Base-by-base conservation (phyloP, 2,113 vertebrate species). In the Callipepla squamata region DNA sequence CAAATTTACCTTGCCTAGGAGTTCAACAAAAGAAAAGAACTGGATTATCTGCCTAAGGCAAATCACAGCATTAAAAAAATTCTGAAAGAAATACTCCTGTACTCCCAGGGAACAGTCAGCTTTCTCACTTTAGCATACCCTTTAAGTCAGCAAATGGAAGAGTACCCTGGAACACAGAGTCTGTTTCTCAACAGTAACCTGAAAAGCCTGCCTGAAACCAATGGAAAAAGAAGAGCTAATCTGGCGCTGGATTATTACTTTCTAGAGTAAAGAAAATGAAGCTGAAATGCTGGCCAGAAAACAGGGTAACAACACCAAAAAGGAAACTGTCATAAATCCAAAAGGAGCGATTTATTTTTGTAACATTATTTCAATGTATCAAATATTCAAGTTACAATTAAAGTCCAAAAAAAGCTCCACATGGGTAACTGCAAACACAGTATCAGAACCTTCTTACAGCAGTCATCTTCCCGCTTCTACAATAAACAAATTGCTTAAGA, bases 401-500 rank as follows among this genome's bases (percentile, higher is more conserved):
- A 84, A 50, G 14, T 3, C 26, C 34, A 44, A 3, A 7, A 7
- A 12, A 67, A 48, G 0, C 2, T 36, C 26, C 5, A 7, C 3
- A 14, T 0, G 0, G 2, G 4, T 25, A 28, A 3, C 10, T 48
- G 17, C 19, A 50, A 51, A 34, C 6, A 42, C 0, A 45, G 13
- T 11, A 11, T 69, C 9, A 28, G 0, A 2, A 5, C 58, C 23
- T 30, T 2, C 32, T 50, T 66, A 67, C 44, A n/a, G 34, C 40
- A 6, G 2, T 9, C 2, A 0, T 40, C 15, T 53, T 38, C 3
- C 1, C 7, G 19, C 15, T 30, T 68, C 17, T 23, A 30, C 0
- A 25, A 7, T 58, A 26, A 32, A 47, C 3, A 13, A 66, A 28
- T 21, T 7, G 14, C n/a, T 74, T 16, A 8, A 78, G 9, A 18